Evolutionary conservation across 1,140 invertebrate genomes (phyloP).

Genomic region (Pachypeltis micranthus): DNA sequence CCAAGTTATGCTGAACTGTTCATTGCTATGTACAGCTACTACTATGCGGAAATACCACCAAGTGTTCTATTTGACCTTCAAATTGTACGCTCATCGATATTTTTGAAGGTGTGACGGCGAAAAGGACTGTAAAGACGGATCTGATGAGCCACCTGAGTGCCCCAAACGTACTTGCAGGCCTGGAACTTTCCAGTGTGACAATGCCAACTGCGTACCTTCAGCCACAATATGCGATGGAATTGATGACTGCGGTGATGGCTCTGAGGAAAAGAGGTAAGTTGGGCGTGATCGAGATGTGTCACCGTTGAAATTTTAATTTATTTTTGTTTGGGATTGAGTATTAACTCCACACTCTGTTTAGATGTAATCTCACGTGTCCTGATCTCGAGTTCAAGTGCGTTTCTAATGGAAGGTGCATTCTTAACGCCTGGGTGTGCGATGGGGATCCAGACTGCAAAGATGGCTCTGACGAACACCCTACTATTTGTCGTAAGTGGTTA

Average conservation of each 20-base stretch:
- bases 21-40: too few species aligned
- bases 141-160: constrained; percentile 78
- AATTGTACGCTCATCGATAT: too few species aligned
- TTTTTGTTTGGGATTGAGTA: neutral
- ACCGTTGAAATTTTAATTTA: neutral
- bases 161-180: constrained; percentile 62
- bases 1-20: too few species aligned
- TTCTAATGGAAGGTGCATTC: constrained; percentile 80
- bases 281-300: constrained; percentile 32
- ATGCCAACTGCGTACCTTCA: constrained; percentile 82
- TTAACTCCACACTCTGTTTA: neutral
- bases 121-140: constrained; percentile 79
- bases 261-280: constrained; percentile 51
- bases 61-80: too few species aligned
- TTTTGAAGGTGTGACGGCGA: constrained; percentile 58
- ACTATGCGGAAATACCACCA: too few species aligned
- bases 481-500: constrained; percentile 59
- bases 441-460: constrained; percentile 91
- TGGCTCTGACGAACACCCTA: constrained; percentile 81
- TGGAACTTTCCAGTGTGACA: constrained; percentile 87
- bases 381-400: constrained; percentile 89
- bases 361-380: constrained; percentile 68
- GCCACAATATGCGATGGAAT: constrained; percentile 86
- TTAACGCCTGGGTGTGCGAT: constrained; percentile 91
- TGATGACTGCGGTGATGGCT: constrained; percentile 77